Conservation (phyloP, 2,797 vertebrate species). For the Hippopotamyrus pictus region DNA sequence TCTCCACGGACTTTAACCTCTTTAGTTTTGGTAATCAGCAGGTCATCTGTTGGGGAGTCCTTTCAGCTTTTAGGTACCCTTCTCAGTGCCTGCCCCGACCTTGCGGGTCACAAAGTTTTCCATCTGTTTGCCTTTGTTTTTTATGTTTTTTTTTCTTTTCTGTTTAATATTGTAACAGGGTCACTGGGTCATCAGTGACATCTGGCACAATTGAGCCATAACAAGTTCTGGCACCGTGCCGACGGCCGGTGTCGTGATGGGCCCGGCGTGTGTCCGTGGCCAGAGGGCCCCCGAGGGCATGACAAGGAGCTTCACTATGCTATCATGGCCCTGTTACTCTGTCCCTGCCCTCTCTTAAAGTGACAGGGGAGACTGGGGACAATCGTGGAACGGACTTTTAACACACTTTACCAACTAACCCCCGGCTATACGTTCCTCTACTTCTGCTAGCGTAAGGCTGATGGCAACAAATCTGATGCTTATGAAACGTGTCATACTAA, state of each 20-base stretch:
- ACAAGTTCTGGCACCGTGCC: conserved; percentile 5
- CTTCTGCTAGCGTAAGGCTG: background rate
- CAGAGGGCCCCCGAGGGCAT: background rate
- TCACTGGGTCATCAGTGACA: background rate
- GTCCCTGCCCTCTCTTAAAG: background rate
- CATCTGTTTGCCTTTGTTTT: background rate
- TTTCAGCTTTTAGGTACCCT: background rate
- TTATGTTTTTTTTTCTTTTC: background rate
- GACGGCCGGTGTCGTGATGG: background rate
- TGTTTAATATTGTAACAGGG: conserved; percentile 12
- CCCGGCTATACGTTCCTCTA: background rate
- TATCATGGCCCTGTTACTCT: background rate
- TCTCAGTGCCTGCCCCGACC: background rate
- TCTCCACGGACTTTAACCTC: background rate
- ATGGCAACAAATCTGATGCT: background rate
- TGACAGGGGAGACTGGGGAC: background rate
- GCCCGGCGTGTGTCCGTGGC: background rate
- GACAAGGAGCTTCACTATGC: background rate
- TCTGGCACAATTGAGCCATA: conserved; percentile 8
- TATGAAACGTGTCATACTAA: background rate
- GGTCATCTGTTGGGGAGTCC: background rate
- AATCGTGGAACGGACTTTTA: background rate
- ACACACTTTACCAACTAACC: background rate
- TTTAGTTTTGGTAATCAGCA: background rate
- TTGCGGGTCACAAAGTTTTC: background rate